These are phyloP conservation scores for Halichoerus grypus DNA, from an alignment of 2,113 vertebrate species.

Conservation along the genomic window DNA sequence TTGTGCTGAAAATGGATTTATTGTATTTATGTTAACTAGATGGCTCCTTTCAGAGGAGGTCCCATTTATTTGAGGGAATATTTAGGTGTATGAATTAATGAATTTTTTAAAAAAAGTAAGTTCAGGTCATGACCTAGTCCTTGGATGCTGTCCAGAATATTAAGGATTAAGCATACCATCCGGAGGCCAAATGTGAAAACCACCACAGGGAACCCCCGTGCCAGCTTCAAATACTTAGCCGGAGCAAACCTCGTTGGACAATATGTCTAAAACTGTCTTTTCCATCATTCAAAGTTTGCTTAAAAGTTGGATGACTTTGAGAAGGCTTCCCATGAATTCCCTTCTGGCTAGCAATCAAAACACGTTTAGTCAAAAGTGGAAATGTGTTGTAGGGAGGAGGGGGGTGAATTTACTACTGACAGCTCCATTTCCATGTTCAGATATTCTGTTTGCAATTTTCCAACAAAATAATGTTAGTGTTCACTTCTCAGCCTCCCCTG, in stretches of 20 bases:
- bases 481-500: constrained; percentile 56
- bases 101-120: constrained; percentile 75
- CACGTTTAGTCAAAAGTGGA: constrained; percentile 87
- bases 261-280: constrained; percentile 86
- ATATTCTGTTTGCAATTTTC: constrained; percentile 65
- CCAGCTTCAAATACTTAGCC: constrained; percentile 84
- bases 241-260: constrained; percentile 81
- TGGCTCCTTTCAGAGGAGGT: constrained; percentile 75
- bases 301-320: constrained; percentile 87
- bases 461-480: constrained; percentile 82
- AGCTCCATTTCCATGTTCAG: constrained; percentile 85
- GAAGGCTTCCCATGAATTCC: constrained; percentile 87
- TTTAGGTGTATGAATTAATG: constrained; percentile 82
- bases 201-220: constrained; percentile 81
- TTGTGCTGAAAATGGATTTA: constrained; percentile 86
- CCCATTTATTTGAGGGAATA: constrained; percentile 84
- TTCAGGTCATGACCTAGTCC: constrained; percentile 85
- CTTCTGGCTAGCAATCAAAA: constrained; percentile 89
- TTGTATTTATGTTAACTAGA: constrained; percentile 86
- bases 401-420: constrained; percentile 82
- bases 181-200: constrained; percentile 84
- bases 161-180: constrained; percentile 86
- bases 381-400: constrained; percentile 74
- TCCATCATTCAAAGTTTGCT: constrained; percentile 87
- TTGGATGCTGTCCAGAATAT: constrained; percentile 86